These are phyloP conservation scores for Anguilla japonica DNA, from an alignment of 2,113 vertebrate genomes.

Conservation along the genomic window DNA sequence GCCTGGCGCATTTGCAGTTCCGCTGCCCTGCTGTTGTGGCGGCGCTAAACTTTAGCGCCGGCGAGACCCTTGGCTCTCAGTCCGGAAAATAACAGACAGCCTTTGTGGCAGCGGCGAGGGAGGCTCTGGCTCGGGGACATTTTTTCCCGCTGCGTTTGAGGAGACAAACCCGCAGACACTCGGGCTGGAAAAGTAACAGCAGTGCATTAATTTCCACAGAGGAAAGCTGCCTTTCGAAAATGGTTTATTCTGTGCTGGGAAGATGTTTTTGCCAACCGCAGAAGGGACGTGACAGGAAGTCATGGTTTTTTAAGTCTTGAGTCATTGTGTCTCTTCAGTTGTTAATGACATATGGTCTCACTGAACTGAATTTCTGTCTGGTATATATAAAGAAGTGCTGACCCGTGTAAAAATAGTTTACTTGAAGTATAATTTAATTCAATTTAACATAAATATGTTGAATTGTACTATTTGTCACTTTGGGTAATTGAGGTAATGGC, in stretches of 20 bases:
- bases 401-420: background rate
- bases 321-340: background rate
- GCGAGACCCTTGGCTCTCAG: background rate
- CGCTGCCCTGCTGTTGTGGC: background rate
- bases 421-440: no score
- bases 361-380: background rate
- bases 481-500: no score
- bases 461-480: no score
- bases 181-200: background rate
- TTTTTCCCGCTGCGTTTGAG: background rate
- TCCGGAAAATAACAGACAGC: background rate
- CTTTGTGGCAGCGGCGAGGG: background rate
- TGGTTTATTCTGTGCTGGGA: background rate
- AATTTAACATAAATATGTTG: no score
- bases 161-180: background rate
- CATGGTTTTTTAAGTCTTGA: background rate
- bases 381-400: background rate
- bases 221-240: background rate
- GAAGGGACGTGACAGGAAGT: slow-evolving; percentile 25
- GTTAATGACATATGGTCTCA: background rate
- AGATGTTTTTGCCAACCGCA: background rate
- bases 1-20: no score
- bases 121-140: background rate
- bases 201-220: background rate
- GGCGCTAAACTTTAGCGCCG: background rate